Conservation (phyloP, 37 sponge, comb jelly and placozoan genomes). For the Haliclona indistincta region DNA sequence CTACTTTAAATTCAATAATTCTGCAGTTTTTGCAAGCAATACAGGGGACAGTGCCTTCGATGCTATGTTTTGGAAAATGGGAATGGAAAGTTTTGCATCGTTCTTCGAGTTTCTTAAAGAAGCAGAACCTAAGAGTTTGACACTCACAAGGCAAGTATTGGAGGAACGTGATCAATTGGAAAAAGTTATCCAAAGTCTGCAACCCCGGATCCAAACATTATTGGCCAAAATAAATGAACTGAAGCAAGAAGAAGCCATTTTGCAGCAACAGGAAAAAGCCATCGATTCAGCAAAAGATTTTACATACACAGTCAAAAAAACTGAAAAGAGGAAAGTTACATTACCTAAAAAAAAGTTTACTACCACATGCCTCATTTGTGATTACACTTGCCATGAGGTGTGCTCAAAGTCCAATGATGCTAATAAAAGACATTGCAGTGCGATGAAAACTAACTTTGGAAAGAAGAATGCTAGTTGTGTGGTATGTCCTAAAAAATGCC, state of each 20-base stretch:
- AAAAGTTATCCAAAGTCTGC: background rate
- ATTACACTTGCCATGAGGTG: background rate
- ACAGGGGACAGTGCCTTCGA: background rate
- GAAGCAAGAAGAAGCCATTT: background rate
- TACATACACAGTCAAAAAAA: too few species aligned
- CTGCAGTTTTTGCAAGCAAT: background rate
- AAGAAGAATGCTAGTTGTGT: background rate
- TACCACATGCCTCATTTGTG: background rate
- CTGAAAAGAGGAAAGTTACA: constrained; percentile 17
- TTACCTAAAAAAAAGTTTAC: background rate
- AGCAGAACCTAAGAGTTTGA: constrained; percentile 12
- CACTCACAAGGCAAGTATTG: background rate
- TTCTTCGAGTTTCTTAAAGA: background rate
- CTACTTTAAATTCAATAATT: background rate
- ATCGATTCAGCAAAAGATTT: too few species aligned
- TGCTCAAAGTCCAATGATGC: too few species aligned
- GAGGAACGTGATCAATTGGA: background rate
- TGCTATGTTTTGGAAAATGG: background rate
- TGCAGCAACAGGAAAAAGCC: background rate
- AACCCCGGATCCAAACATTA: background rate
- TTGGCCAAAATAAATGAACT: background rate
- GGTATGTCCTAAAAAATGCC: background rate
- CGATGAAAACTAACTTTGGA: too few species aligned
- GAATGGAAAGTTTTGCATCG: background rate
- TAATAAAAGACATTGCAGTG: constrained; percentile 8